Conservation (phyloP, 2,113 vertebrate species). For the Microcebus murinus region DNA sequence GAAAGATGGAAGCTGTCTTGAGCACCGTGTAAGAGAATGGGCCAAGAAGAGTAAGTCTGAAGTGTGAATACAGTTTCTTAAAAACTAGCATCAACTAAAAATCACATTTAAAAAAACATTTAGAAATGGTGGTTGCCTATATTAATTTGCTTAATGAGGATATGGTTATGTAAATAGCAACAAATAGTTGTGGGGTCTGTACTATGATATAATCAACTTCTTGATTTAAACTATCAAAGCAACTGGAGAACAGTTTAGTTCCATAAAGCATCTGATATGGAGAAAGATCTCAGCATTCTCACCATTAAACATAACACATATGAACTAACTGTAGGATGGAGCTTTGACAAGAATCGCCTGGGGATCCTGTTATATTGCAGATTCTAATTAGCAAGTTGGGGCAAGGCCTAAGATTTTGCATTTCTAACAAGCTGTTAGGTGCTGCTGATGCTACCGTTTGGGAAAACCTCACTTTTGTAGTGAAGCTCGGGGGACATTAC, state of each 20-base stretch:
- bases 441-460: neutral
- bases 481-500: neutral
- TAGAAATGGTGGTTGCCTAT: neutral
- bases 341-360: neutral
- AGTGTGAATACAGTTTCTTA: neutral
- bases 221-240: constrained; percentile 44
- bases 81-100: constrained; percentile 9
- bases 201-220: neutral
- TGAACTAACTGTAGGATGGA: neutral
- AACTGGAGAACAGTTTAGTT: neutral
- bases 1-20: neutral
- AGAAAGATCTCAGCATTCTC: neutral
- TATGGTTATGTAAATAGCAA: neutral
- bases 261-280: neutral
- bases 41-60: neutral
- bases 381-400: neutral
- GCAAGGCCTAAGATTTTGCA: neutral
- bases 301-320: neutral
- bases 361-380: neutral
- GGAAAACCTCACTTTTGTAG: neutral
- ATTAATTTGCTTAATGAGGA: constrained; percentile 9
- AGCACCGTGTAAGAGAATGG: neutral
- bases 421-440: neutral
- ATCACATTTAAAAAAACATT: constrained; percentile 24
- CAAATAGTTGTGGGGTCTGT: neutral